Percentiles rank a stretch among this genome's conserved stretches.
phyloP scores from a whole-genome alignment of 2,797 vertebrate species.

The Pseudochromis fuscus region DNA sequence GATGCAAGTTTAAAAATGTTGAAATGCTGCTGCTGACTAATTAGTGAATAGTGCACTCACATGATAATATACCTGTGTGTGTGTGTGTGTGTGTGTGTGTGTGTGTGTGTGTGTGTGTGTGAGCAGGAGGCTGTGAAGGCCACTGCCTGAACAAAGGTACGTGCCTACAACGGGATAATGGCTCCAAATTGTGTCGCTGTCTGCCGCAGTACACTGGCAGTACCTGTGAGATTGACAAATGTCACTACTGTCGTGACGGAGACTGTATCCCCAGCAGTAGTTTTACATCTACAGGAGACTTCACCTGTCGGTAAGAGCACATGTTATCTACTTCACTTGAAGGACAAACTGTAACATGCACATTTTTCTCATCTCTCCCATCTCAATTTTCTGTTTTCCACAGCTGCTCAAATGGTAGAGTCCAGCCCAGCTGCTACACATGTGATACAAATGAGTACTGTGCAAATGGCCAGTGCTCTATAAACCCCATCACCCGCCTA shows the following conservation, averaged over 20 bases:
- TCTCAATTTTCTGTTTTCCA: background rate
- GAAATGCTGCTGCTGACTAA: background rate
- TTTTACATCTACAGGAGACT: slow-evolving; percentile 85
- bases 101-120: slow-evolving; percentile 42
- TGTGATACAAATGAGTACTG: slow-evolving; percentile 90
- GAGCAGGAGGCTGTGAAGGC: slow-evolving; percentile 89
- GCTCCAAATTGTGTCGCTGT: slow-evolving; percentile 90
- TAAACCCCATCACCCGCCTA: slow-evolving; percentile 86
- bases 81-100: background rate
- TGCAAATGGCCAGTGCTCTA: slow-evolving; percentile 90
- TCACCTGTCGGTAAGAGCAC: slow-evolving; percentile 89
- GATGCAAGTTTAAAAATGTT: background rate
- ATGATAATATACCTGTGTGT: too few species aligned
- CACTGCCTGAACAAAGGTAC: slow-evolving; percentile 90
- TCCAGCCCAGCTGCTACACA: slow-evolving; percentile 92
- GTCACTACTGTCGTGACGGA: slow-evolving; percentile 89
- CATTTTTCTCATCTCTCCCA: background rate
- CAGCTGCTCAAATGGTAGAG: slow-evolving; percentile 89
- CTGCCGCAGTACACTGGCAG: slow-evolving; percentile 85
- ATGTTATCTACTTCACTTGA: background rate
- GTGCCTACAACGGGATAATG: slow-evolving; percentile 86
- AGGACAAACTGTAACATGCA: background rate
- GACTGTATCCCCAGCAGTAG: slow-evolving; percentile 84
- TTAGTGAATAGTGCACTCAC: too few species aligned
- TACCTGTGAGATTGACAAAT: slow-evolving; percentile 90